phyloP scores from a whole-genome alignment of 2,113 vertebrate species.

The Syngnathoides biaculeatus region DNA sequence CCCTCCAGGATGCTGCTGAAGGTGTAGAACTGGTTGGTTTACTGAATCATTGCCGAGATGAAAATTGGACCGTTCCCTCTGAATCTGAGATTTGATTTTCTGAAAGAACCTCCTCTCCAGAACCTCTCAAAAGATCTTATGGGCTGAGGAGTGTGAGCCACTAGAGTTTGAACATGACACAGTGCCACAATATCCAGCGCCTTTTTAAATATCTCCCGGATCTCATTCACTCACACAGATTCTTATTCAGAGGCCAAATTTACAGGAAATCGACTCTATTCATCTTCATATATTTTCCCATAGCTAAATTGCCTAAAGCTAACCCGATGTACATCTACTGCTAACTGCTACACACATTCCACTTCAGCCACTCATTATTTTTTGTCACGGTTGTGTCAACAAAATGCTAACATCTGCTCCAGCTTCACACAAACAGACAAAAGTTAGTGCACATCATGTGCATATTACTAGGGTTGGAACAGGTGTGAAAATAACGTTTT shows the following conservation, averaged over 20 bases:
- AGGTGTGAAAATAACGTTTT: constrained; percentile 1
- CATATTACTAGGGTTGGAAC: background rate
- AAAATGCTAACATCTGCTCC: background rate
- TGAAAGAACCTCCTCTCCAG: too few relatives aligned
- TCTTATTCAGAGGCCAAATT: background rate
- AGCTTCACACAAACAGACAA: background rate
- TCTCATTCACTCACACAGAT: background rate
- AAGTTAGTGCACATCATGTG: background rate
- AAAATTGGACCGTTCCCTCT: too few relatives aligned
- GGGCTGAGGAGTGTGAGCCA: too few relatives aligned
- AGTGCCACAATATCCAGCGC: too few relatives aligned
- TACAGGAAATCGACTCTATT: background rate
- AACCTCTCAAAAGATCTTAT: too few relatives aligned
- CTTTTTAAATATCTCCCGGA: too few relatives aligned
- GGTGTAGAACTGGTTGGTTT: too few relatives aligned
- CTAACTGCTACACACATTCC: background rate
- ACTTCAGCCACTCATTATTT: background rate
- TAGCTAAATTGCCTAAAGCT: background rate
- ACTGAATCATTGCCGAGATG: too few relatives aligned
- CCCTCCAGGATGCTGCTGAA: too few relatives aligned
- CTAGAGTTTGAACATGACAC: too few relatives aligned
- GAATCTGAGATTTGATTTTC: too few relatives aligned
- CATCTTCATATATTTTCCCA: background rate
- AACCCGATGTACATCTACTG: background rate
- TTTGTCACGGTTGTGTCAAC: background rate